phyloP scores from a whole-genome alignment of 2,888 invertebrate species.

The Erpobdella octoculata region DNA sequence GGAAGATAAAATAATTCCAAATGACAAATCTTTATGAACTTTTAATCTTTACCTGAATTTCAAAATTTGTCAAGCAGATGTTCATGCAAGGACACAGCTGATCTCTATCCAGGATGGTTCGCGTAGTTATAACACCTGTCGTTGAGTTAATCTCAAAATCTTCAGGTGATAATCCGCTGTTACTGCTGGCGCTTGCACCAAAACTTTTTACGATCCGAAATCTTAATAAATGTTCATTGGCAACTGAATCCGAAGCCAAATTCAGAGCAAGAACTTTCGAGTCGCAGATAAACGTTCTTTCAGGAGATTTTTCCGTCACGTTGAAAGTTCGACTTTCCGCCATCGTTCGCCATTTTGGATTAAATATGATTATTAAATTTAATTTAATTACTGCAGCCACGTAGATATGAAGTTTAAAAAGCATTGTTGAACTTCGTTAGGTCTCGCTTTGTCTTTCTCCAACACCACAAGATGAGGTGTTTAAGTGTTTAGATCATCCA shows the following conservation, averaged over 20 bases:
- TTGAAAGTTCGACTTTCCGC: too few species aligned
- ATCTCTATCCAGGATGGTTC: not conserved
- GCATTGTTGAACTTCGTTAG: too few species aligned
- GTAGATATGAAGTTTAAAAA: too few species aligned
- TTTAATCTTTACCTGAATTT: constrained; percentile 16
- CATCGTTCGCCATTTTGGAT: too few species aligned
- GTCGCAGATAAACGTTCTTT: not conserved
- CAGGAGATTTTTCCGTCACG: not conserved
- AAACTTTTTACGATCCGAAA: not conserved
- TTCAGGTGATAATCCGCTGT: not conserved
- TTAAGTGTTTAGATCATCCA: too few species aligned
- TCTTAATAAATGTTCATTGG: constrained; percentile 7
- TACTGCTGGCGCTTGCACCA: not conserved
- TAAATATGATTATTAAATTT: too few species aligned
- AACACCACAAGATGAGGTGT: too few species aligned
- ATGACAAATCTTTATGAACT: too few species aligned
- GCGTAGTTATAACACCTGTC: not conserved
- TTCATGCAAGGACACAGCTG: not conserved
- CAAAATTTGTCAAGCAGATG: not conserved
- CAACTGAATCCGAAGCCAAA: not conserved
- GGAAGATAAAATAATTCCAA: too few species aligned
- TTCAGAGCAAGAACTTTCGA: not conserved
- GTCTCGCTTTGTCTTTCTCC: too few species aligned
- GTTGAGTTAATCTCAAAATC: constrained; percentile 6
- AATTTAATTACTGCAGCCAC: too few species aligned